Percentiles rank a stretch among this genome's conserved stretches.
These are phyloP conservation scores for Misgurnus mizolepis DNA, from an alignment of 2,113 vertebrate genomes.

Conservation along the genomic window DNA sequence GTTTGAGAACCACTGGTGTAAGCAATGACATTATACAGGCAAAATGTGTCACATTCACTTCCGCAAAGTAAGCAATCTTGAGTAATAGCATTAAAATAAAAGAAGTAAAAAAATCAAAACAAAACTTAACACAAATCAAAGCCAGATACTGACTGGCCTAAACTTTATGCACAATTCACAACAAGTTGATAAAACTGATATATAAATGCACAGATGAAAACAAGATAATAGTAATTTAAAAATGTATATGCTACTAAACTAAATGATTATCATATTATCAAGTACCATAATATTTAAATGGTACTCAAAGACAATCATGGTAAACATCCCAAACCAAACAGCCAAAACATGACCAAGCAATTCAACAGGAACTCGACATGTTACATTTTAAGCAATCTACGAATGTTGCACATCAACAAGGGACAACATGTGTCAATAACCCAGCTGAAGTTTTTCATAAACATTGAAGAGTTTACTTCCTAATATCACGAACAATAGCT, in stretches of 20 bases:
- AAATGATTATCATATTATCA: not conserved
- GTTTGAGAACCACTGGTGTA: too few relatives aligned
- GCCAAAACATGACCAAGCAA: not conserved
- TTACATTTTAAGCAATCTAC: not conserved
- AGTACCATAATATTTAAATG: not conserved
- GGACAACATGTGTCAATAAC: not conserved
- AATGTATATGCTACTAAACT: not conserved
- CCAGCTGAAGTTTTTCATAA: not conserved
- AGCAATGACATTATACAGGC: too few relatives aligned
- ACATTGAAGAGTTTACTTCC: slow-evolving; percentile 66
- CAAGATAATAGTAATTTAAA: not conserved
- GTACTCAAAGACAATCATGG: not conserved
- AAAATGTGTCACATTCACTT: too few relatives aligned
- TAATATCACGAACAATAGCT: slow-evolving; percentile 64
- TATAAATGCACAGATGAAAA: too few relatives aligned
- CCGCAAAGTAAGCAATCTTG: too few relatives aligned
- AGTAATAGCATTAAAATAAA: too few relatives aligned
- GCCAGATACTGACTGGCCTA: too few relatives aligned
- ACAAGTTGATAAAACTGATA: too few relatives aligned
- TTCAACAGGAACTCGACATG: not conserved
- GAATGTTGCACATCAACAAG: not conserved
- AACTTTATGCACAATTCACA: too few relatives aligned
- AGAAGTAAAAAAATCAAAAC: too few relatives aligned
- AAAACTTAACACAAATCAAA: too few relatives aligned
- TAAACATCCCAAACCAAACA: not conserved